A percentile compares a stretch with the other conserved stretches of the same genome.
phyloP scores from a whole-genome alignment of 2,113 vertebrate genomes.

The Seriola dumerili region DNA sequence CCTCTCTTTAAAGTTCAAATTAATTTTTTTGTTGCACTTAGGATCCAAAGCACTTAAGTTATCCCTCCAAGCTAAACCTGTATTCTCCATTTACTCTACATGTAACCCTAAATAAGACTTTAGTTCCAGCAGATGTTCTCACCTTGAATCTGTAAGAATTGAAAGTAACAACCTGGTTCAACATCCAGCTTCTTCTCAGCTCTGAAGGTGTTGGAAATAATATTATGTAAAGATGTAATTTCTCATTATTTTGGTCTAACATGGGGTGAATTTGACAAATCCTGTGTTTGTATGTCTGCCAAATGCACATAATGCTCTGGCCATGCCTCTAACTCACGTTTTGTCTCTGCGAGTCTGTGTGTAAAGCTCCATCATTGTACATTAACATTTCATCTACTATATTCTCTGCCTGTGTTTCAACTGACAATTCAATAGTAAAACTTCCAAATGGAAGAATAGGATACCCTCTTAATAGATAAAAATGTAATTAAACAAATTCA shows the following conservation, averaged over 20 bases:
- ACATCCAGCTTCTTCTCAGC: neutral
- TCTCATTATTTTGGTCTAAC: conserved; percentile 8
- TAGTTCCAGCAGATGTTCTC: neutral
- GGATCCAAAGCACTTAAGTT: conserved; percentile 48
- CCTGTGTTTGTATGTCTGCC: conserved; percentile 18
- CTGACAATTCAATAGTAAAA: neutral
- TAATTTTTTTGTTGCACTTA: conserved; percentile 30
- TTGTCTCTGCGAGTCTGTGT: neutral
- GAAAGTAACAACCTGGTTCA: neutral
- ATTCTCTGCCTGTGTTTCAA: neutral
- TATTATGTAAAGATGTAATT: conserved; percentile 17
- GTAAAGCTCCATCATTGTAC: neutral
- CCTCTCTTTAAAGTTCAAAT: neutral
- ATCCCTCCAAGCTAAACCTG: conserved; percentile 8
- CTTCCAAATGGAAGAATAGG: neutral
- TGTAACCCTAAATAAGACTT: neutral
- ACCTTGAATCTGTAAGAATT: neutral
- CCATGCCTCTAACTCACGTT: neutral
- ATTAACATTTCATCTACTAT: neutral
- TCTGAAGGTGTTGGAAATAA: neutral
- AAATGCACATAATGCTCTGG: conserved; percentile 6
- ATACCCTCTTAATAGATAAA: neutral
- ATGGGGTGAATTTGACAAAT: conserved; percentile 20
- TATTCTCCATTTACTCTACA: neutral
- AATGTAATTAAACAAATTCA: neutral